Percentiles rank a stretch among this genome's conserved stretches.
phyloP scores from a whole-genome alignment of 2,888 invertebrate genomes.

The Penaeus monodon region DNA sequence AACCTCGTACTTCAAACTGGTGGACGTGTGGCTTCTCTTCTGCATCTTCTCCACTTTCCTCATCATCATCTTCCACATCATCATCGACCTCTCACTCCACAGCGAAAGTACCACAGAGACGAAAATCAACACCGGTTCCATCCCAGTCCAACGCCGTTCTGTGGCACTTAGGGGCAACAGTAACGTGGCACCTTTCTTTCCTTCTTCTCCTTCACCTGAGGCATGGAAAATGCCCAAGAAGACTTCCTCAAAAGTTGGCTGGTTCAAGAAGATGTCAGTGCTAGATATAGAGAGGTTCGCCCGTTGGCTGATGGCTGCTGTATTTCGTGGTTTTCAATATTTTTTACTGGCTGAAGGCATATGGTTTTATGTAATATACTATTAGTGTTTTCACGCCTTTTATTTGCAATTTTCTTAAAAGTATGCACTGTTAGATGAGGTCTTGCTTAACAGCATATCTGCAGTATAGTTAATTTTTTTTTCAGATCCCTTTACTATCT shows the following conservation, averaged over 20 bases:
- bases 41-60: constrained; percentile 38
- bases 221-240: not conserved
- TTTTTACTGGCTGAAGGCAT: constrained; percentile 33
- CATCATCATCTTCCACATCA: constrained; percentile 37
- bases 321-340: constrained; percentile 30
- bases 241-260: not conserved
- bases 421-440: no score
- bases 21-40: constrained; percentile 48
- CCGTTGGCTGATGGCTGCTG: constrained; percentile 9
- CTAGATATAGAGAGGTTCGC: constrained; percentile 17
- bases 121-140: not conserved
- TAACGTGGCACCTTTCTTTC: not conserved
- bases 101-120: not conserved
- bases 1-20: constrained; percentile 42
- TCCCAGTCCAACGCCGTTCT: not conserved
- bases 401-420: no score
- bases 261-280: not conserved
- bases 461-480: no score
- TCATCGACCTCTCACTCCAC: constrained; percentile 26
- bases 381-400: no score
- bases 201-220: no score
- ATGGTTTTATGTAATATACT: not conserved
- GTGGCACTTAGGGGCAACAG: not conserved
- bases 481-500: no score
- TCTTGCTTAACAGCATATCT: no score